Base-by-base conservation (phyloP, 2,113 vertebrate species). In the Poicephalus meyeri region DNA sequence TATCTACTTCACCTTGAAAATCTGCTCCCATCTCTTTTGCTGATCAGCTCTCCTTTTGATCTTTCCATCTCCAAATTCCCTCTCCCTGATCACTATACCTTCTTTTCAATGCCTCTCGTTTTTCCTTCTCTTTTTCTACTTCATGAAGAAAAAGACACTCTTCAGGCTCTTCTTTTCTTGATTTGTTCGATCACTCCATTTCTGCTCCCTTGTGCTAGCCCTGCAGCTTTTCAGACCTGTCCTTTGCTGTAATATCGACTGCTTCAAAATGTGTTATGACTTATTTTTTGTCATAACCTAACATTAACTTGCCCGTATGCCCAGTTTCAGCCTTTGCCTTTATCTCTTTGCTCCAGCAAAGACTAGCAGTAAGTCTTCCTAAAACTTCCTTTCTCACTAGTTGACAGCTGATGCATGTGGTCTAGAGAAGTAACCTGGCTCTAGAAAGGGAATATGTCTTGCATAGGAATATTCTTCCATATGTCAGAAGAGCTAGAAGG, bases 41-140 rank as follows among this genome's bases (percentile, higher is more conserved):
- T 78, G 68, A 88, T 90, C 71, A 90, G 35, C 25, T 93, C n/a
- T 95, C n/a, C 31, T 93, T 94, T 85, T 92, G 64, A 86, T 80
- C 25, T 95, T 94, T 88, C 53, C 17, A 28, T 58, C 60, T 86
- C 29, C 33, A 61, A 64, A 74, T 65, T 86, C 28, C 18, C 7
- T 66, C 29, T 76, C 35, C 24, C 21, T 80, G 44, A 88, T 88
- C 49, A 61, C 37, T 44, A 33, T 31, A 65, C 11, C n/a, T 91
- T 71, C 82, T 25, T 35, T 87, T 91, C 79, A 81, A 13, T 49
- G 19, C 12, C 33, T 86, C 33, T 90, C 24, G 83, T 61, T 87
- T 90, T 46, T 3, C 19, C n/a, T 63, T 17, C 46, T 42, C 25
- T 24, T 88, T 76, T 88, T 63, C 83, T 63, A 18, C 41, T 88